Evolutionary conservation across 1,140 invertebrate species (phyloP), one percentile per base, ranked within the genome.

Genomic region (Pissodes strobi): DNA sequence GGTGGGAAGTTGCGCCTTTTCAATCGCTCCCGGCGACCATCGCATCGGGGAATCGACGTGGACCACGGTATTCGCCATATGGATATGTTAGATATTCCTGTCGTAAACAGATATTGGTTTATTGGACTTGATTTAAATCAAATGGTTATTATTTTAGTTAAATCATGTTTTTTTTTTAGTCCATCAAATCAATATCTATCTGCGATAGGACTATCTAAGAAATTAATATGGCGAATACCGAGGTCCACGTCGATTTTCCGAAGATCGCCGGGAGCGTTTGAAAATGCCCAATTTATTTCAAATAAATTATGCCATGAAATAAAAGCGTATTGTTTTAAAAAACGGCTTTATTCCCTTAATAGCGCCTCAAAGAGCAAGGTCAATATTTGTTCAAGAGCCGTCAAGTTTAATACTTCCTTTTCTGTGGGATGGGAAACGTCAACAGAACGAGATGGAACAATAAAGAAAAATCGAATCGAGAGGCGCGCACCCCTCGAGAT

Each of bases 351-450:
- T 59, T 59, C 43, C 17, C 27, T 27, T 43, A 59, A 59, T 48
- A 34, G 57, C 43, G 57, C 38, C 30, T 59, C 57, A 43, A 59
- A 59, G 57, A 59, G 57, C 45, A 48, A 34, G 27, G 48, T 49
- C 43, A 59, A 59, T 59, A 59, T 59, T 59, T 22, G 22, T 25
- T 17, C 15, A 49, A 59, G n/a, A 45, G 25, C 27, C 43, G 45
- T 59, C 57, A 59, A 59, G 57, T 59, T 59, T 27, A 59, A 59
- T 59, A 59, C 27, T 48, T 48, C 57, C 57, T 23, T 59, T 49
- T 46, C n/a, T 59, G 43, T 25, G 57, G 57, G 41, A 59, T 49
- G 57, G 43, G 57, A 59, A 59, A 59, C 22, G 57, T 59, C 57
- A 59, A 59, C 57, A 59, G 15, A 59, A 25, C 34, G 17, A 17